Evolutionary conservation across 1,140 invertebrate species (phyloP), one percentile per base, ranked within the genome.

Genomic region (Rhagoletis zephyria): DNA sequence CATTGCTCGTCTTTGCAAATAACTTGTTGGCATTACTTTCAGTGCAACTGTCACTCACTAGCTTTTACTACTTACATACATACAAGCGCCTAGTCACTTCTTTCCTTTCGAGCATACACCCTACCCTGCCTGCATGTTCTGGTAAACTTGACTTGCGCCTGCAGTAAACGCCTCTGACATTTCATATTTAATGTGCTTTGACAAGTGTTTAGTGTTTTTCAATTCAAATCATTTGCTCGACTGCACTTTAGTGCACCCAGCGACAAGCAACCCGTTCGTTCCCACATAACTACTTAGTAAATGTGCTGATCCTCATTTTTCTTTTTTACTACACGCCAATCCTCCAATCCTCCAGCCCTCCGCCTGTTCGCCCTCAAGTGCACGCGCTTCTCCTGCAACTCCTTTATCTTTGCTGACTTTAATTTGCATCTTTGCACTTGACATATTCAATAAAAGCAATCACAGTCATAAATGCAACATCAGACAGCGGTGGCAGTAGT

Each of bases 401-500:
- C 14, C n/a, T 56, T 16, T 56, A 81, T 9, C 74, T 81, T 81
- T 81, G 30, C 30, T 81, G 48, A 81, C 74, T 81, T 81, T 81
- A 81, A 81, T 81, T 81, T 81, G 74, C 74, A 81, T 81, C 74
- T 81, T 56, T 81, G 74, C 74, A 81, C 74, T 81, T 81, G 74
- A 81, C 74, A 81, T 81, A 81, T 81, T 81, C 74, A 81, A 81
- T 81, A 81, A 81, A 81, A 81, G 74, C 74, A 81, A 81, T 81
- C 74, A 81, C 74, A 81, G n/a, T 81, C 74, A 81, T 81, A 81
- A 81, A 56, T 51, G 74, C 48, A 81, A 81, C 74, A 81, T 45
- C 42, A 42, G 48, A 45, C 42, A 42, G 48, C 74, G 19, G 19
- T 7, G 40, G n/a, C 10, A 56, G 74, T 16, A 77, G 70, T 7